phyloP scores from a whole-genome alignment of 2,888 invertebrate species.

The Amblyteles armatorius region DNA sequence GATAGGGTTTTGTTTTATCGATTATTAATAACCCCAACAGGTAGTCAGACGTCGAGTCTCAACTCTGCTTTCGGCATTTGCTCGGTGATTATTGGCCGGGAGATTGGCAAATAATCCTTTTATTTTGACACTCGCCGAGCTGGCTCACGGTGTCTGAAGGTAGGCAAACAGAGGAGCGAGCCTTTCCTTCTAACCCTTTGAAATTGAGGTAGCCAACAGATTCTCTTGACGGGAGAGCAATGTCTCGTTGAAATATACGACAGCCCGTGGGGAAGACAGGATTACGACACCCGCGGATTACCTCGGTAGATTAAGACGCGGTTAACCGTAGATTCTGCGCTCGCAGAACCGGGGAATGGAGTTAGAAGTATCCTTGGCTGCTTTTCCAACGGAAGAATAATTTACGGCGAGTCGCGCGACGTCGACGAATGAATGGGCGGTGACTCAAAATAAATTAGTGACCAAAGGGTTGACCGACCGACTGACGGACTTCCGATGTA shows the following conservation, averaged over 20 bases:
- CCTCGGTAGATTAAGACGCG: conserved; percentile 70
- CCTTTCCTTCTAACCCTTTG: conserved; percentile 31
- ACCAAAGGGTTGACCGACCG: conserved; percentile 40
- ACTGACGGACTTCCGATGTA: conserved; percentile 28
- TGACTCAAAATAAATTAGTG: conserved; percentile 55
- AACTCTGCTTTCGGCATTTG: neutral
- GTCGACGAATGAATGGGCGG: conserved; percentile 10
- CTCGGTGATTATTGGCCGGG: conserved; percentile 27
- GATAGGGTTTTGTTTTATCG: neutral
- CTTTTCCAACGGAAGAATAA: conserved; percentile 32
- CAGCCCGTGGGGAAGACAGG: conserved; percentile 42
- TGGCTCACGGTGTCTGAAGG: neutral
- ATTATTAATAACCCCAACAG: neutral
- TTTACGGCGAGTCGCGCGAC: conserved; percentile 40
- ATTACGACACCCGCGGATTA: conserved; percentile 69
- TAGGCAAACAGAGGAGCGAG: conserved; percentile 14
- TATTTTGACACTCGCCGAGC: conserved; percentile 68
- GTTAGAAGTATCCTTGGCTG: neutral
- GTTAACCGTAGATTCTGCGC: conserved; percentile 65
- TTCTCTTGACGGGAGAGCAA: neutral
- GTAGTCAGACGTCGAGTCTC: neutral
- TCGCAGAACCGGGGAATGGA: neutral
- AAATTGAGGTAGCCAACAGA: neutral
- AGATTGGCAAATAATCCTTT: conserved; percentile 62
- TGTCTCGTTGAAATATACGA: conserved; percentile 62